Conservation (phyloP, 2,888 invertebrate species). For the Latheticus oryzae region DNA sequence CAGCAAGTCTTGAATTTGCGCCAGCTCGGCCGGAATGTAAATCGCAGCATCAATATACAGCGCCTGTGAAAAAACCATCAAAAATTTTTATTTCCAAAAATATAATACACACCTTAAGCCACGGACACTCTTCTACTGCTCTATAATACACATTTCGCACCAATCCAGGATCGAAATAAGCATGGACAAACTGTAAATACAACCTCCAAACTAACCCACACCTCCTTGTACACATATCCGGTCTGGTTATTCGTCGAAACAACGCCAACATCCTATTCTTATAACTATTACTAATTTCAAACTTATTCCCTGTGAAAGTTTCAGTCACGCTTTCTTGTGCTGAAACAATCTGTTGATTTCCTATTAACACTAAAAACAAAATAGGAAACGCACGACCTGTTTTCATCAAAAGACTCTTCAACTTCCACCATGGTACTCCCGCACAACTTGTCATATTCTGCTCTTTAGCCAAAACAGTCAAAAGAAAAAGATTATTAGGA, state of each 20-base stretch:
- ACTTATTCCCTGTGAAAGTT: constrained; percentile 59
- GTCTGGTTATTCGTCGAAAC: constrained; percentile 59
- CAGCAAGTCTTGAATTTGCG: constrained; percentile 79
- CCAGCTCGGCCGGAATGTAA: constrained; percentile 73
- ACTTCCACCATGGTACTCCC: constrained; percentile 69
- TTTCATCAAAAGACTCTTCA: constrained; percentile 65
- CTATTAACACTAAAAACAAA: constrained; percentile 66
- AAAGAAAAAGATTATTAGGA: constrained; percentile 71
- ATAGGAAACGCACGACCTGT: constrained; percentile 66
- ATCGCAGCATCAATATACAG: constrained; percentile 76
- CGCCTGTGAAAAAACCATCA: constrained; percentile 59
- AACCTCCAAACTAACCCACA: constrained; percentile 74
- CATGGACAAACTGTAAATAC: constrained; percentile 71
- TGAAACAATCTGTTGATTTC: constrained; percentile 57
- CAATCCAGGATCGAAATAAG: constrained; percentile 60
- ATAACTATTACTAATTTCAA: constrained; percentile 52
- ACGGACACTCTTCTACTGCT: constrained; percentile 74
- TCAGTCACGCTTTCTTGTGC: constrained; percentile 57
- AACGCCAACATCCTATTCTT: constrained; percentile 62
- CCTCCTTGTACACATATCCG: constrained; percentile 62
- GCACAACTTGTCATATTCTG: constrained; percentile 61
- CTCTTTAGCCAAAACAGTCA: constrained; percentile 67
- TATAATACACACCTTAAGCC: constrained; percentile 69
- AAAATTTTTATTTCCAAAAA: not conserved
- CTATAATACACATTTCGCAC: constrained; percentile 66